A percentile compares a stretch with the other conserved stretches of the same genome.
phyloP scores from a whole-genome alignment of 2,888 invertebrate species.

The Synergus laeviventris region DNA sequence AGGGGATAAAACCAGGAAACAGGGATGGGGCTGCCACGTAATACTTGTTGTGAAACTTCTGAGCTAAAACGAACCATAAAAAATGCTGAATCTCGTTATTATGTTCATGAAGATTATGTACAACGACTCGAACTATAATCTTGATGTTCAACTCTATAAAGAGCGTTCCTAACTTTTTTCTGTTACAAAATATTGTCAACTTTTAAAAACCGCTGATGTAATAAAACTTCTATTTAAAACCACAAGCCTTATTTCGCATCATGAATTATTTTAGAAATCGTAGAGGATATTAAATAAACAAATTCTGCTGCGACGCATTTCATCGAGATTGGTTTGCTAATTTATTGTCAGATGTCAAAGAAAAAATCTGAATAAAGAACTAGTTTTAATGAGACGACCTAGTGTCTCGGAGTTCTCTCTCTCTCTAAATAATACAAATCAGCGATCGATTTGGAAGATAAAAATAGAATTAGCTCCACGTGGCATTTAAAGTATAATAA shows the following conservation, averaged over 20 bases:
- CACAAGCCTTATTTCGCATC: background rate
- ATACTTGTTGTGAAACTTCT: background rate
- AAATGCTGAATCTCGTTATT: background rate
- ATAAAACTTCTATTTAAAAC: background rate
- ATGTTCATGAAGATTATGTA: no score
- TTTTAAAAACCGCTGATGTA: background rate
- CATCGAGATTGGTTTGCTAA: background rate
- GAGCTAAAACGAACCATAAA: background rate
- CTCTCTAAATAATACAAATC: conserved; percentile 9
- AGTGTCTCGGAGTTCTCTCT: background rate
- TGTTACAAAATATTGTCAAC: background rate
- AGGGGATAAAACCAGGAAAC: background rate
- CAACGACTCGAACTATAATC: no score
- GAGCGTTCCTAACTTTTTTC: no score
- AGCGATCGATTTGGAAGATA: background rate
- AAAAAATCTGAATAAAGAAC: background rate
- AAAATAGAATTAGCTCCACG: background rate
- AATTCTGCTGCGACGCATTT: background rate
- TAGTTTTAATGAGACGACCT: background rate
- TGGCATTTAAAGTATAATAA: background rate
- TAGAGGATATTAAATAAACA: background rate
- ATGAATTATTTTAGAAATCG: background rate
- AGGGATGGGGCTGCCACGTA: background rate
- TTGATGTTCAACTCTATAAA: no score
- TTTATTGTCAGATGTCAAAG: background rate